These are phyloP conservation scores for Drymodes brunneopygia DNA, from an alignment of 2,113 vertebrate species.

Conservation along the genomic window DNA sequence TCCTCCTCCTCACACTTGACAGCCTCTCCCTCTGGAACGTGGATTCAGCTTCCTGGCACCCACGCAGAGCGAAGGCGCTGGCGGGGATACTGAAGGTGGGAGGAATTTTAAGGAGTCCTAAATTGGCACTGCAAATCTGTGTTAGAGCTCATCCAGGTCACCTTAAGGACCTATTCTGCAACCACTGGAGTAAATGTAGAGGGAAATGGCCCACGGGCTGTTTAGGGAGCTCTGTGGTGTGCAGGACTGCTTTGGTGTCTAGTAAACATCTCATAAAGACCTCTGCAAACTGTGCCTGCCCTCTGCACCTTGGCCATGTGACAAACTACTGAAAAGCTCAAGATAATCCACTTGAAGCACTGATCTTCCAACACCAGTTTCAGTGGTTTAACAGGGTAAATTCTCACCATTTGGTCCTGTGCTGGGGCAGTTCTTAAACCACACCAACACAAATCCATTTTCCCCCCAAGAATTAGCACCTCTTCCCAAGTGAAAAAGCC, in stretches of 20 bases:
- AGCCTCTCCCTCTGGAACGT: background rate
- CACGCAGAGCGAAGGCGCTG: background rate
- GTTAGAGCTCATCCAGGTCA: background rate
- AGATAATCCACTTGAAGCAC: background rate
- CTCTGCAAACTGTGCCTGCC: background rate
- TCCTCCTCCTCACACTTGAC: background rate
- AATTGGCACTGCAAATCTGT: background rate
- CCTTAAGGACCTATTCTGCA: background rate
- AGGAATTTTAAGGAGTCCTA: constrained; percentile 1
- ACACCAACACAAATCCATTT: background rate
- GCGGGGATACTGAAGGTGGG: background rate
- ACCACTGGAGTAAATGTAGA: background rate
- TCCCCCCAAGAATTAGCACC: fast-evolving
- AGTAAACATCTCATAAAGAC: background rate
- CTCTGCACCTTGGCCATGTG: background rate
- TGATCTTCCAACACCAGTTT: background rate
- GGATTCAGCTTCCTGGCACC: background rate
- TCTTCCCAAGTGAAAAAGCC: background rate
- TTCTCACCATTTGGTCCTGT: background rate
- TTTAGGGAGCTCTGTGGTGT: background rate
- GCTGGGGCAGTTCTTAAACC: background rate
- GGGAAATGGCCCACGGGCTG: background rate
- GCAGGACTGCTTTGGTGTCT: background rate
- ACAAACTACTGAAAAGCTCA: background rate
- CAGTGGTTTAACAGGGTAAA: background rate